Percentiles rank a stretch among this genome's conserved stretches.
Conservation (phyloP, 1,140 invertebrate genomes). For the Phymastichus coffea region DNA sequence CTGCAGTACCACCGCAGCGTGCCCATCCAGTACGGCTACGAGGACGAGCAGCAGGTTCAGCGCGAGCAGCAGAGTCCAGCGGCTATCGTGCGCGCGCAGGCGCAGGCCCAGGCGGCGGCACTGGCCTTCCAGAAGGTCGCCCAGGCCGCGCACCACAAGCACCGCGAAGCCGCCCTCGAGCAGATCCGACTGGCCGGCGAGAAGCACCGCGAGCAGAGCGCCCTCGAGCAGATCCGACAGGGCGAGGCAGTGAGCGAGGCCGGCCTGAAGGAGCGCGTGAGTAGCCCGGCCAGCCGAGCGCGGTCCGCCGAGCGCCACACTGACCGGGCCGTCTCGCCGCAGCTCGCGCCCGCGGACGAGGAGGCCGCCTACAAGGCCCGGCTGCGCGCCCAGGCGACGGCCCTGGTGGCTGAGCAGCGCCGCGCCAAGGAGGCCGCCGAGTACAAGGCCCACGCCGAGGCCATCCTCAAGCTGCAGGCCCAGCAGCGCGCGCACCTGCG, state of each 20-base stretch:
- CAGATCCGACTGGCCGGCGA: slow-evolving; percentile 49
- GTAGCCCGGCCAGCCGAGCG: not conserved
- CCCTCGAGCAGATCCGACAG: slow-evolving; percentile 50
- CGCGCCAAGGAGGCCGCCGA: slow-evolving; percentile 46
- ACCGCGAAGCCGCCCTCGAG: slow-evolving; percentile 45
- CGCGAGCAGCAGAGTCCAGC: slow-evolving; percentile 34
- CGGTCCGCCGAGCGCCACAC: not conserved
- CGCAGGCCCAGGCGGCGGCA: slow-evolving; percentile 47
- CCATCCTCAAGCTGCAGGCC: slow-evolving; percentile 48
- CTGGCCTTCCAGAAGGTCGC: slow-evolving; percentile 50
- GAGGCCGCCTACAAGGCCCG: slow-evolving; percentile 47
- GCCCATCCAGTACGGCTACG: slow-evolving; percentile 45
- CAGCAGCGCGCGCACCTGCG: slow-evolving; percentile 50
- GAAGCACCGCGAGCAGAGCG: slow-evolving; percentile 44
- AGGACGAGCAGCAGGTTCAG: slow-evolving; percentile 34
- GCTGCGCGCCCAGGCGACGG: slow-evolving; percentile 45
- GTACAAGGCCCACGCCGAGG: slow-evolving; percentile 53
- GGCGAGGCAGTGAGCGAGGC: slow-evolving; percentile 50
- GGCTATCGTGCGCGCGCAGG: slow-evolving; percentile 44
- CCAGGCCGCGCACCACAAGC: slow-evolving; percentile 48
- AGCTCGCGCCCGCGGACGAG: slow-evolving; percentile 43
- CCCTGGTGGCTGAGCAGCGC: slow-evolving; percentile 45
- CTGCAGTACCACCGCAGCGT: slow-evolving; percentile 30
- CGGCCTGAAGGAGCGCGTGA: slow-evolving; percentile 33
- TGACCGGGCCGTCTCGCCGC: not conserved